These are phyloP conservation scores for Scalopus aquaticus DNA, from an alignment of 2,113 vertebrate genomes.

Conservation along the genomic window DNA sequence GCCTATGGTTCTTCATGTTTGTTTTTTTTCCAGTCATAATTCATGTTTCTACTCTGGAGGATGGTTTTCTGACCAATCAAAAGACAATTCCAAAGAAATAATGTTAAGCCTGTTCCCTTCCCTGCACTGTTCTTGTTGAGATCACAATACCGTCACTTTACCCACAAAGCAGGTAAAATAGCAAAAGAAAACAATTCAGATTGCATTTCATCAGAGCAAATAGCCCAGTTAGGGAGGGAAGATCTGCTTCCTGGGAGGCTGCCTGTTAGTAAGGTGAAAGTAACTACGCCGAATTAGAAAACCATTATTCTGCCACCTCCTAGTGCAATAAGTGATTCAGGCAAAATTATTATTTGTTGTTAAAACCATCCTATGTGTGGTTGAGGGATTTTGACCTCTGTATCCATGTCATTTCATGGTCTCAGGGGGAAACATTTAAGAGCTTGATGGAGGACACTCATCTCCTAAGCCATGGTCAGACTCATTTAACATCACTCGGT, in stretches of 20 bases:
- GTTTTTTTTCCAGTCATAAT: background rate
- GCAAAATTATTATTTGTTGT: no score
- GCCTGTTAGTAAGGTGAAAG: no score
- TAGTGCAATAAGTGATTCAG: background rate
- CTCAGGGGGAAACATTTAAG: background rate
- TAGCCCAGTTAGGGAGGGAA: background rate
- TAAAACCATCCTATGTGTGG: background rate
- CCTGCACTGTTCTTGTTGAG: background rate
- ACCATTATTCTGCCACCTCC: background rate
- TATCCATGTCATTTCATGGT: rapidly evolving
- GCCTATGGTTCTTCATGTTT: background rate
- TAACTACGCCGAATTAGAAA: rapidly evolving
- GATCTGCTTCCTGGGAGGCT: background rate
- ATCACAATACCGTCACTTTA: background rate
- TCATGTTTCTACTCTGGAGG: background rate
- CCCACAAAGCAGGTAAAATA: background rate
- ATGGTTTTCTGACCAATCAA: background rate
- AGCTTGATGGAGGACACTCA: rapidly evolving
- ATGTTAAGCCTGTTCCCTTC: no score
- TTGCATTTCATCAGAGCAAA: background rate
- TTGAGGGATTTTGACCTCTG: background rate
- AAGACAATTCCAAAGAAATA: background rate
- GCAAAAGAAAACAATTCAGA: background rate
- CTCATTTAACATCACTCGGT: background rate
- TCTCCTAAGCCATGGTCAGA: rapidly evolving